These are phyloP conservation scores for Abrostola tripartita DNA, from an alignment of 2,888 invertebrate species.

Conservation along the genomic window DNA sequence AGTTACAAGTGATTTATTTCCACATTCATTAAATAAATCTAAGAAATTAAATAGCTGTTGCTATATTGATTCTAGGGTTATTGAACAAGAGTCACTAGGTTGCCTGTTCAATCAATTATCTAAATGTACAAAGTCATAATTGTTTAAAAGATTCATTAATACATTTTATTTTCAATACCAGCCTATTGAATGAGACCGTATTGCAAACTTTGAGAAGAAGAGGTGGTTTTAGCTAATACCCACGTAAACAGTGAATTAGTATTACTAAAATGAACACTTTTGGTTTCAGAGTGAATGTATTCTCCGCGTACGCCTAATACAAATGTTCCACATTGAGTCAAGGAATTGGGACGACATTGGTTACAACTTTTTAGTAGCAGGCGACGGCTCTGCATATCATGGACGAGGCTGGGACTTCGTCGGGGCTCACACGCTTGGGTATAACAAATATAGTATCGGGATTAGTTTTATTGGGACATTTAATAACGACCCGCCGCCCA, in stretches of 20 bases:
- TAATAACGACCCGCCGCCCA: conserved; percentile 82
- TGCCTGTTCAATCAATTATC: too few relatives aligned
- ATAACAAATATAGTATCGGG: conserved; percentile 90
- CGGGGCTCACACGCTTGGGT: conserved; percentile 92
- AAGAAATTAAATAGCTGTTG: too few relatives aligned
- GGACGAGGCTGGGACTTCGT: conserved; percentile 92
- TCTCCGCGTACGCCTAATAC: conserved; percentile 89
- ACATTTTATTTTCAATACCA: too few relatives aligned
- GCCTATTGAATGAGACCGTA: too few relatives aligned
- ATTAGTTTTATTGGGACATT: conserved; percentile 93
- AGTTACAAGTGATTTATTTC: too few relatives aligned
- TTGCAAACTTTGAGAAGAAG: too few relatives aligned
- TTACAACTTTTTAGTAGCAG: conserved; percentile 94
- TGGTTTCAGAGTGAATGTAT: conserved; percentile 88
- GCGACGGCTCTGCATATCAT: conserved; percentile 92
- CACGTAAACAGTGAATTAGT: not conserved
- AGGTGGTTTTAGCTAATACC: too few relatives aligned
- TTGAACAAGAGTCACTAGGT: too few relatives aligned
- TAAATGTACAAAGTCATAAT: too few relatives aligned
- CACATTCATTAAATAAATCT: too few relatives aligned
- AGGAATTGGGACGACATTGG: conserved; percentile 90
- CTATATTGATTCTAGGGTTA: too few relatives aligned
- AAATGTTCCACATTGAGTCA: conserved; percentile 91
- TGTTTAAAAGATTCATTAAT: too few relatives aligned
- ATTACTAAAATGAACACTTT: conserved; percentile 3